A percentile compares a stretch with the other conserved stretches of the same genome.
phyloP scores from a whole-genome alignment of 2,888 invertebrate genomes.

The Lagria hirta region DNA sequence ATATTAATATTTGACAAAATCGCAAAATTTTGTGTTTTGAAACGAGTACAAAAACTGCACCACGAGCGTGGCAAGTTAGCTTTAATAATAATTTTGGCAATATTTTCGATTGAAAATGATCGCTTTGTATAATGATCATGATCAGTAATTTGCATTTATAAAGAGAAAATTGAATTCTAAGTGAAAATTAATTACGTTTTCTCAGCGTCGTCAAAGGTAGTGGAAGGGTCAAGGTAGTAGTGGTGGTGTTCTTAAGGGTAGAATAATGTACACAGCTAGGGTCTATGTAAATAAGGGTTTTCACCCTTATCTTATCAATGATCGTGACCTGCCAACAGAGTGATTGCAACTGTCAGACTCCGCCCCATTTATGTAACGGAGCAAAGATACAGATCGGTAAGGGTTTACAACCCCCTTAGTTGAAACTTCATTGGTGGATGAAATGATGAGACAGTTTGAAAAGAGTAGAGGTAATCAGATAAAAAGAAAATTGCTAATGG shows the following conservation, averaged over 20 bases:
- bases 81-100: too few relatives aligned
- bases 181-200: conserved; percentile 26
- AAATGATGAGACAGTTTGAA: too few relatives aligned
- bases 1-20: too few relatives aligned
- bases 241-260: neutral
- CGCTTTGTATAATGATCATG: too few relatives aligned
- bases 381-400: conserved; percentile 20
- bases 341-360: conserved; percentile 38
- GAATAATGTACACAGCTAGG: conserved; percentile 3
- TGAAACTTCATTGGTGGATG: too few relatives aligned
- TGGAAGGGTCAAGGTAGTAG: conserved; percentile 4
- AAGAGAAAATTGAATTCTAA: conserved; percentile 28
- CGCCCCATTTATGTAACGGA: conserved; percentile 44
- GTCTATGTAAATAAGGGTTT: conserved; percentile 30
- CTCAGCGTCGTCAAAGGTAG: conserved; percentile 7
- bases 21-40: too few relatives aligned
- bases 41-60: too few relatives aligned
- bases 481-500: too few relatives aligned
- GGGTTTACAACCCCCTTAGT: conserved; percentile 8
- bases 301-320: conserved; percentile 32
- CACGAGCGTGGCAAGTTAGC: too few relatives aligned
- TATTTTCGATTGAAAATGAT: too few relatives aligned
- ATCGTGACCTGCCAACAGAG: conserved; percentile 29
- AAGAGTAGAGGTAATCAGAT: too few relatives aligned
- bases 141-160: too few relatives aligned